Conservation (phyloP, 2,888 invertebrate genomes). For the Athalia circularis region DNA sequence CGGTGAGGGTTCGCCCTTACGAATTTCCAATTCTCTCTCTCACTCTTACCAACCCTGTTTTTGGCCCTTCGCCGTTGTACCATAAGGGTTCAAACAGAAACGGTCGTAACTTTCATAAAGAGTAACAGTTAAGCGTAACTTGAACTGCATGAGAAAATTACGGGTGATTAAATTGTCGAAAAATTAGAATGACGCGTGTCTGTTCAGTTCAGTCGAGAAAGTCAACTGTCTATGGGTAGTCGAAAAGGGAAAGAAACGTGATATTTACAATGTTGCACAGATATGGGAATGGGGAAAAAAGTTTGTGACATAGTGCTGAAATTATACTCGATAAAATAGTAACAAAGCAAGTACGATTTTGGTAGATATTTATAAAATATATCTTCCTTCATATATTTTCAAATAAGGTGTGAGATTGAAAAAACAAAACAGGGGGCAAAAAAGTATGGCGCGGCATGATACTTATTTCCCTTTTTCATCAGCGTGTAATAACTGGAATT, state of each 20-base stretch:
- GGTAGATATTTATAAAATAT: background rate
- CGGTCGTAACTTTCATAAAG: conserved; percentile 14
- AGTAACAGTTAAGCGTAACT: conserved; percentile 28
- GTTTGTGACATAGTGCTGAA: too few species aligned
- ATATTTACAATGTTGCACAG: too few species aligned
- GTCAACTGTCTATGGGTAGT: too few species aligned
- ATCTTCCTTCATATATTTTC: background rate
- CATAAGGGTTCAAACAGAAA: background rate
- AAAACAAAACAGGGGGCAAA: too few species aligned
- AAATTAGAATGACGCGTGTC: background rate
- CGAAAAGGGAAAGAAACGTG: too few species aligned
- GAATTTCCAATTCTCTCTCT: background rate
- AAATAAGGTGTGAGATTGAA: background rate
- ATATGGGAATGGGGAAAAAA: too few species aligned
- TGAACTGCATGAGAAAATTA: background rate
- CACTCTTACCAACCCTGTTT: background rate
- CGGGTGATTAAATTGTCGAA: conserved; percentile 16
- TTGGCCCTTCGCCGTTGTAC: conserved; percentile 10
- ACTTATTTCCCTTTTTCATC: background rate
- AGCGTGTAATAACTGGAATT: background rate
- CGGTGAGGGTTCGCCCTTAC: conserved; percentile 18
- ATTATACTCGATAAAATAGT: too few species aligned
- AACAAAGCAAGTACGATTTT: too few species aligned
- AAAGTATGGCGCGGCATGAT: background rate
- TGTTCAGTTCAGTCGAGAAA: too few species aligned